Percentiles rank a stretch among this genome's conserved stretches.
These are phyloP conservation scores for Crocallis elinguaria DNA, from an alignment of 2,888 invertebrate genomes.

Conservation along the genomic window DNA sequence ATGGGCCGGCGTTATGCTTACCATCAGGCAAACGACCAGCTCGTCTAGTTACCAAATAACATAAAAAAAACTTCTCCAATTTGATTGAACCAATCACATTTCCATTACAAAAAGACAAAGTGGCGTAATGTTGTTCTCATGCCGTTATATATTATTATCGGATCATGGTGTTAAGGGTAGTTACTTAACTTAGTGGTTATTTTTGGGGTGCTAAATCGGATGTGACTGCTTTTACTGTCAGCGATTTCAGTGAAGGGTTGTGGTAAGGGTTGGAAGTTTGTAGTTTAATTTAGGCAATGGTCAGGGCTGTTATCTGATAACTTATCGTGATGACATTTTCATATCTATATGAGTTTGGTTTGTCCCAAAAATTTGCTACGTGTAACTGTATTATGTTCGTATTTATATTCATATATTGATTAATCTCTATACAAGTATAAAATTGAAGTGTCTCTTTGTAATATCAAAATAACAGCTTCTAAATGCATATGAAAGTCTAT, in stretches of 20 bases:
- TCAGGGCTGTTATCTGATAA: conserved; percentile 3
- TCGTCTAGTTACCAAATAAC: background rate
- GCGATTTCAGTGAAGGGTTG: conserved; percentile 27
- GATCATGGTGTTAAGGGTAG: conserved; percentile 32
- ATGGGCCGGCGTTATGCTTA: no score
- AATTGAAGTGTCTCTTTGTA: no score
- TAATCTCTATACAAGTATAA: no score
- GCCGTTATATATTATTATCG: conserved; percentile 26
- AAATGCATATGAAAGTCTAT: no score
- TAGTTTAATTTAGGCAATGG: conserved; percentile 19
- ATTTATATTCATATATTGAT: no score
- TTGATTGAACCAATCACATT: conserved; percentile 45
- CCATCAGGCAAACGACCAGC: no score
- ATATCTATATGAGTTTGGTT: background rate
- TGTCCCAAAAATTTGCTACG: background rate
- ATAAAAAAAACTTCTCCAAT: conserved; percentile 30
- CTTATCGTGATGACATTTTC: conserved; percentile 3
- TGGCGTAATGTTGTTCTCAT: conserved; percentile 16
- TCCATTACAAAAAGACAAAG: conserved; percentile 52
- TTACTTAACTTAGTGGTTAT: conserved; percentile 37
- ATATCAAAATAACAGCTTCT: no score
- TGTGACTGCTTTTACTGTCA: conserved; percentile 34
- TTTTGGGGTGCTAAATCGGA: conserved; percentile 38
- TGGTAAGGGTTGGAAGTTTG: conserved; percentile 14
- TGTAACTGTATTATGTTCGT: no score